Evolutionary conservation across 1,140 invertebrate species (phyloP).

Genomic region (Lasaia peninsularis): DNA sequence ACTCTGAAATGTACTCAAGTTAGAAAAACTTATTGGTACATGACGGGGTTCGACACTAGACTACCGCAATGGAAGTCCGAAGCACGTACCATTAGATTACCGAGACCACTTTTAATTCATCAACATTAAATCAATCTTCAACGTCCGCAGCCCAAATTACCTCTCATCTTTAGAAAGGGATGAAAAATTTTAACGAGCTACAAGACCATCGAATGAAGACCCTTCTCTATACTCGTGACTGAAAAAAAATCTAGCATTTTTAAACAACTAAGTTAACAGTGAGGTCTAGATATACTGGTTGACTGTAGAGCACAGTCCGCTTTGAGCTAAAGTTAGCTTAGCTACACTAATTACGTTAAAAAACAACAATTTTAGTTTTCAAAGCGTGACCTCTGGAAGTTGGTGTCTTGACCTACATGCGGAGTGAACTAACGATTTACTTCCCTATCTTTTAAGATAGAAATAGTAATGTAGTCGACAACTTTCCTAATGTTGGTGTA

Average conservation of each 20-base stretch:
- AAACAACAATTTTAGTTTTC: slow-evolving; percentile 36
- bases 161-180: slow-evolving; percentile 9
- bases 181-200: slow-evolving; percentile 10
- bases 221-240: background rate
- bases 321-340: slow-evolving; percentile 27
- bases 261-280: slow-evolving; percentile 7
- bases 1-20: too few species aligned
- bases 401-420: slow-evolving; percentile 35
- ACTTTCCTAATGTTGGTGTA: too few species aligned
- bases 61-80: too few species aligned
- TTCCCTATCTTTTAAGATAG: too few species aligned
- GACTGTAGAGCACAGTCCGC: background rate
- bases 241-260: slow-evolving; percentile 1
- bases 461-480: too few species aligned
- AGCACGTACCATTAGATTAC: too few species aligned
- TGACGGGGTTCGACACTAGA: too few species aligned
- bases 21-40: too few species aligned
- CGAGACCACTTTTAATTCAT: too few species aligned
- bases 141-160: background rate
- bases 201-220: slow-evolving; percentile 6
- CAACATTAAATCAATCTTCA: slow-evolving; percentile 4
- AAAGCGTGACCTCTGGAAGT: slow-evolving; percentile 22
- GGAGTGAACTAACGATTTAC: background rate
- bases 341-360: slow-evolving; percentile 45
- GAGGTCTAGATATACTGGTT: slow-evolving; percentile 15